Percentiles rank a stretch among this genome's conserved stretches.
Evolutionary conservation across 2,888 invertebrate genomes (phyloP).

Genomic region (Epirrhoe tristata): DNA sequence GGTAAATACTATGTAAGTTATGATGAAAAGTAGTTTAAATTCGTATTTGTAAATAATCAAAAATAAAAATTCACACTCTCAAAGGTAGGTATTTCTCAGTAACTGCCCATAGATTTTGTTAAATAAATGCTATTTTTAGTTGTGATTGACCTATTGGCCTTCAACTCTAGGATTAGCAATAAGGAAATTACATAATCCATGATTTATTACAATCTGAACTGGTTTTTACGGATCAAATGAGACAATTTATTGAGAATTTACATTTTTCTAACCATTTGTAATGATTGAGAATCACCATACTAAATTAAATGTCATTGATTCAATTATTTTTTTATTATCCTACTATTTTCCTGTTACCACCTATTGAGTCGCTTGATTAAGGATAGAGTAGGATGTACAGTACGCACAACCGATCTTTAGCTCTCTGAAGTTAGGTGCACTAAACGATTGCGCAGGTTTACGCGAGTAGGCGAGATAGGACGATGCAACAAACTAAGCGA

Average conservation of each 20-base stretch:
- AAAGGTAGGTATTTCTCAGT: too few species aligned
- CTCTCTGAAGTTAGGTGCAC: too few species aligned
- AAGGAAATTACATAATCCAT: slow-evolving; percentile 4
- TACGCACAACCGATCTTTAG: too few species aligned
- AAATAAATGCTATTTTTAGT: background rate
- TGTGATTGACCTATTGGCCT: slow-evolving; percentile 3
- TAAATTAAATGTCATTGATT: background rate
- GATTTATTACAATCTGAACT: slow-evolving; percentile 13
- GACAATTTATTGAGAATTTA: background rate
- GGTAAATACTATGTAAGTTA: too few species aligned
- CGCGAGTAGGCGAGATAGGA: too few species aligned
- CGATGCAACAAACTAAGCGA: too few species aligned
- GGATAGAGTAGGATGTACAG: too few species aligned
- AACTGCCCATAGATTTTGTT: too few species aligned
- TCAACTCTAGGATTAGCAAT: slow-evolving; percentile 18
- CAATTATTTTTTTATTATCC: background rate
- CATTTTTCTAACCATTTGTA: slow-evolving; percentile 9
- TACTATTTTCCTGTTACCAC: background rate
- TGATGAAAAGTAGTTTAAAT: too few species aligned
- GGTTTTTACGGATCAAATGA: background rate
- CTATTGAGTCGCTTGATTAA: background rate
- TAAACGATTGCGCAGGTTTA: too few species aligned
- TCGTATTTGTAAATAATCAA: too few species aligned
- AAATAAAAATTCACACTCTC: too few species aligned
- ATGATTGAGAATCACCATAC: background rate